Percentiles rank a stretch among this genome's conserved stretches.
phyloP scores from a whole-genome alignment of 2,113 vertebrate genomes.

The Cheilinus undulatus region DNA sequence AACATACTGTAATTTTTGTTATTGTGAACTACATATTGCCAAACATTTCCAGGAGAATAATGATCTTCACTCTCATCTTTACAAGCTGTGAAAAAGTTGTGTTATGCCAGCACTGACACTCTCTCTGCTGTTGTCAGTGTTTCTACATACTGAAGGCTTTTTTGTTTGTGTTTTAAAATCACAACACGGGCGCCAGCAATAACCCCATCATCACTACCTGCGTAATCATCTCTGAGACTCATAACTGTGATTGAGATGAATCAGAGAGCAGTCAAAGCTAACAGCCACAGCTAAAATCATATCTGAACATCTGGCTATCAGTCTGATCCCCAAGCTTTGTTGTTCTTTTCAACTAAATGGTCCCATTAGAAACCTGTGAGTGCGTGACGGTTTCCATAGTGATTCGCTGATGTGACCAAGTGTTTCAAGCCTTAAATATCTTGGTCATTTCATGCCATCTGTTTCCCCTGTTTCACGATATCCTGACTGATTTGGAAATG shows the following conservation, averaged over 20 bases:
- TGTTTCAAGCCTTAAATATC: conserved; percentile 49
- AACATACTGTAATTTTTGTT: neutral
- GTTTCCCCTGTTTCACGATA: conserved; percentile 62
- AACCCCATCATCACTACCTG: conserved; percentile 36
- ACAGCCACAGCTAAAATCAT: conserved; percentile 39
- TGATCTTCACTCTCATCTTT: neutral
- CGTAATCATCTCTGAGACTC: conserved; percentile 39
- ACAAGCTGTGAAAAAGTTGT: neutral
- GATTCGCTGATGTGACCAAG: conserved; percentile 54
- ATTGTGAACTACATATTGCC: neutral
- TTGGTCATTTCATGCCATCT: conserved; percentile 77
- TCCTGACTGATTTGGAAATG: conserved; percentile 58
- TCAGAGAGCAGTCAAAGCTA: conserved; percentile 47
- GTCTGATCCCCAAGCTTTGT: conserved; percentile 70
- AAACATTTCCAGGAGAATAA: neutral
- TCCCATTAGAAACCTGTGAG: conserved; percentile 71
- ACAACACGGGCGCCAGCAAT: conserved; percentile 9
- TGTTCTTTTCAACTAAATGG: conserved; percentile 74
- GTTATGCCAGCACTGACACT: conserved; percentile 2
- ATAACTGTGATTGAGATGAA: conserved; percentile 59
- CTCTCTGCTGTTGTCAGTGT: conserved; percentile 4
- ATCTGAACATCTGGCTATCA: conserved; percentile 75
- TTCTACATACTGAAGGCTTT: neutral
- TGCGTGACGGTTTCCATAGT: conserved; percentile 80
- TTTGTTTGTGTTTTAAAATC: conserved; percentile 9